Percentiles rank a stretch among this genome's conserved stretches.
Evolutionary conservation across 2,797 vertebrate species (phyloP).

Genomic region (Eutrigla gurnardus): DNA sequence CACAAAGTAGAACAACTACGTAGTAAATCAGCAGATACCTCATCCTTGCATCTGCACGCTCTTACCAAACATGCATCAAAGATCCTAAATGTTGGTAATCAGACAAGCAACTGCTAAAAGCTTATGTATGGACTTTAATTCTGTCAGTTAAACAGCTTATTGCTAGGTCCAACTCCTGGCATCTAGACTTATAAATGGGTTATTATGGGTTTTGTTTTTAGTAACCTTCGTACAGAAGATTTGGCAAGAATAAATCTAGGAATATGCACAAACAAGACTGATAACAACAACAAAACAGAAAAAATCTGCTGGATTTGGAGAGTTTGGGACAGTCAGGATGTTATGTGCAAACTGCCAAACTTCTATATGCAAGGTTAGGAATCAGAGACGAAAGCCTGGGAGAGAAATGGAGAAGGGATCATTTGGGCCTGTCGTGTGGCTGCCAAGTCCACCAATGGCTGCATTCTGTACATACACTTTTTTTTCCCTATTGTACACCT

Average conservation of each 20-base stretch:
- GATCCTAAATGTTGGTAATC: neutral
- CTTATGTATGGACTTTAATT: neutral
- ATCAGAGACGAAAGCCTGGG: slow-evolving; percentile 13
- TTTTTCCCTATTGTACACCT: neutral
- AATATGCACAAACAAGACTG: neutral
- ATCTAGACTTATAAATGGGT: no score
- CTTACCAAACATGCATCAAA: slow-evolving; percentile 12
- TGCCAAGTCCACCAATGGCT: slow-evolving; percentile 25
- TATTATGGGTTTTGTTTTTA: neutral
- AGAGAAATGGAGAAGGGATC: slow-evolving; percentile 8
- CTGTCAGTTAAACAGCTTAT: neutral
- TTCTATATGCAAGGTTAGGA: slow-evolving; percentile 14
- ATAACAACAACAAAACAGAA: neutral
- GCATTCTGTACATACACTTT: slow-evolving; percentile 8
- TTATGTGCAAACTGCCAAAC: slow-evolving; percentile 1
- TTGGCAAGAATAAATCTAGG: neutral
- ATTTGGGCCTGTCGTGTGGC: slow-evolving; percentile 42
- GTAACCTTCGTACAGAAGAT: neutral
- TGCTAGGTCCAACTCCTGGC: neutral
- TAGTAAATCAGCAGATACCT: slow-evolving; percentile 4
- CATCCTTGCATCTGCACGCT: slow-evolving; percentile 12
- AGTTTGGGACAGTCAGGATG: neutral
- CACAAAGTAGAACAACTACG: neutral
- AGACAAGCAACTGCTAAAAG: neutral
- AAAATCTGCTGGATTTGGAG: slow-evolving; percentile 7